phyloP scores from a whole-genome alignment of 2,113 vertebrate genomes.

The Ramphastos sulfuratus region DNA sequence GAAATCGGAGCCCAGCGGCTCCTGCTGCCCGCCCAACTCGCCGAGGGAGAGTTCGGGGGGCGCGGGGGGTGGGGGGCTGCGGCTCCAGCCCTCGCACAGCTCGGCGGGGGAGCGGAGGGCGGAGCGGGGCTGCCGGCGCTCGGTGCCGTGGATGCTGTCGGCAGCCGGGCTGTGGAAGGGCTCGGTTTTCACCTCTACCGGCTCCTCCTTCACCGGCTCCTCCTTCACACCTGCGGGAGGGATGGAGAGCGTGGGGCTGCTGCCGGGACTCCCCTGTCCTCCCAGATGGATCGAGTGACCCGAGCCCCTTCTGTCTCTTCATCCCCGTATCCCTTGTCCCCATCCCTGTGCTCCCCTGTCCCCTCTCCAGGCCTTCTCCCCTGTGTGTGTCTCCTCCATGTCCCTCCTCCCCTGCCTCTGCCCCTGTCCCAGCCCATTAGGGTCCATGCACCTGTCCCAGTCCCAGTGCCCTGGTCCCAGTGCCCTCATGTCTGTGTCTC shows the following conservation, averaged over 20 bases:
- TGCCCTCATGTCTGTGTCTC: not conserved
- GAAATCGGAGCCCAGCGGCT: slow-evolving; percentile 21
- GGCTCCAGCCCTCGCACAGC: slow-evolving; percentile 11
- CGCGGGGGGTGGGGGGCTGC: not conserved
- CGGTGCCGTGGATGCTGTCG: not conserved
- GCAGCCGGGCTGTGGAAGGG: not conserved
- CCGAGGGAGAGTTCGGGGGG: slow-evolving; percentile 7
- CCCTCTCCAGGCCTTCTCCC: not conserved
- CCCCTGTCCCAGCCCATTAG: not conserved
- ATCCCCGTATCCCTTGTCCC: fast-evolving
- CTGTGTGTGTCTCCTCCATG: no score
- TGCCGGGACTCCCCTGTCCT: not conserved
- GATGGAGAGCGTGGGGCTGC: not conserved
- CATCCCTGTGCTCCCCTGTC: not conserved
- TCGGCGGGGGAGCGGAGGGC: not conserved
- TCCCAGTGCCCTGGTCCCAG: not conserved
- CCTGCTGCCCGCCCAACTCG: not conserved
- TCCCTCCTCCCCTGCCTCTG: no score
- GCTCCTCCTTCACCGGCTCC: slow-evolving; percentile 47
- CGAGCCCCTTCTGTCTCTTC: not conserved
- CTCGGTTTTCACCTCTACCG: slow-evolving; percentile 48
- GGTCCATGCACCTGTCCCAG: not conserved
- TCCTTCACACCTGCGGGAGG: slow-evolving; percentile 29
- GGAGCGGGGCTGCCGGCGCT: not conserved
- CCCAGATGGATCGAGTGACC: not conserved